Conservation (phyloP, 2,797 vertebrate species). For the Xerus rutilus region DNA sequence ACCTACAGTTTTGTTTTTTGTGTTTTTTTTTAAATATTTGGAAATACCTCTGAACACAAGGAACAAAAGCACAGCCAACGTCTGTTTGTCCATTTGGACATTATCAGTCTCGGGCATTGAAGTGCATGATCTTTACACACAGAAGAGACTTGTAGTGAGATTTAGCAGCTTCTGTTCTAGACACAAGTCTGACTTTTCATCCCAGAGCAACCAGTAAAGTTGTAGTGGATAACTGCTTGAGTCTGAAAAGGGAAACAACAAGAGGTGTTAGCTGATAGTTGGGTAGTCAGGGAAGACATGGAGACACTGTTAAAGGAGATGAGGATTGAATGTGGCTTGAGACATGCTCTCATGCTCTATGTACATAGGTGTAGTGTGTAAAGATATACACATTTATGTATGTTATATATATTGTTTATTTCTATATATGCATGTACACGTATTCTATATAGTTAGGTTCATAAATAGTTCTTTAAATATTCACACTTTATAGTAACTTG, state of each 20-base stretch:
- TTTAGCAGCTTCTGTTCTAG: not conserved
- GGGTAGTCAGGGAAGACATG: not conserved
- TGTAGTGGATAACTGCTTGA: not conserved
- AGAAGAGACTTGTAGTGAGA: not conserved
- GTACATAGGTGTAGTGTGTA: not conserved
- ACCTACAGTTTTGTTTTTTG: not conserved
- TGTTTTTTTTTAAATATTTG: not conserved
- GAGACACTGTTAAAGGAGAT: not conserved
- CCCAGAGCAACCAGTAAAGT: not conserved
- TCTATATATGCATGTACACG: too few relatives aligned
- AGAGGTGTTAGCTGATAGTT: not conserved
- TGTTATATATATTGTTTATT: not conserved
- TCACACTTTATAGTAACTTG: not conserved
- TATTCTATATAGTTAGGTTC: not conserved
- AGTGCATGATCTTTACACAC: not conserved
- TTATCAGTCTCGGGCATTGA: not conserved
- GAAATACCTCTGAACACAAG: not conserved
- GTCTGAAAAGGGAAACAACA: not conserved
- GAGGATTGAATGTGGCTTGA: not conserved
- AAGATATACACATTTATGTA: too few relatives aligned
- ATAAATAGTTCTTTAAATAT: not conserved
- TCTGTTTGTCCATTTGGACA: not conserved
- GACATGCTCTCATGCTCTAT: not conserved
- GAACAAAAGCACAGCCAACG: not conserved
- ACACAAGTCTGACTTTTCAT: slow-evolving; percentile 22